Base-by-base conservation (phyloP, 2,113 vertebrate genomes). In the Podarcis muralis region DNA sequence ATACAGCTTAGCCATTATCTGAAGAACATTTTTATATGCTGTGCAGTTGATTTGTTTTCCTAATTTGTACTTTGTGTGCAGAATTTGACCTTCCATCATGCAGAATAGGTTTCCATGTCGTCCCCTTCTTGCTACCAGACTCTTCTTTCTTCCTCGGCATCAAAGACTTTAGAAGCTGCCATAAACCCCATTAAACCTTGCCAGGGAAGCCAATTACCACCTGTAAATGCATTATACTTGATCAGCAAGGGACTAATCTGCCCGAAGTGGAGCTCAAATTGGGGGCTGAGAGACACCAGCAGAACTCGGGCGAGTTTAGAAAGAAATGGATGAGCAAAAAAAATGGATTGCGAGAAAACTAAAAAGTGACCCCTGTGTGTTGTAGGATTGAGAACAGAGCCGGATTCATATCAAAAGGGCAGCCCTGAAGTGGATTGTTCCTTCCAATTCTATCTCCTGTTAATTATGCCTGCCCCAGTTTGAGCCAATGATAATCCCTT, bases 181-280 rank as follows among this genome's bases (percentile, higher is more conserved):
- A 30, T 88, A 88, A 88, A 88, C 81, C 81, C 87, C 77, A 83
- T 83, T 88, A 83, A 88, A 88, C 87, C 81, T 83, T 77, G 59
- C 81, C 53, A 72, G 81, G 62, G 72, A 88, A 83, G 72, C 87
- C 87, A 88, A 88, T 83, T 83, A 83, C 81, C n/a, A 53, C 81
- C 87, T 76, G 81, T 88, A 88, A 88, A 88, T 11, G 15, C 81
- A 83, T 88, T 88, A 88, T 76, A 76, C 81, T 88, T 83, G 87
- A 88, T 88, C 87, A 83, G 59, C 8, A 18, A 66, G 30, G 30
- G 59, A 83, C 62, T 83, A 83, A 83, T 68, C 87, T 53, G 87
- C 59, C 72, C 72, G 76, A 88, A 83, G 12, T 68, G 59, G 72
- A 71, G 57, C 87, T 83, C 87, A 35, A 68, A 53, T 20, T 53